phyloP scores from a whole-genome alignment of 2,888 invertebrate genomes.

The Danaus chrysippus region DNA sequence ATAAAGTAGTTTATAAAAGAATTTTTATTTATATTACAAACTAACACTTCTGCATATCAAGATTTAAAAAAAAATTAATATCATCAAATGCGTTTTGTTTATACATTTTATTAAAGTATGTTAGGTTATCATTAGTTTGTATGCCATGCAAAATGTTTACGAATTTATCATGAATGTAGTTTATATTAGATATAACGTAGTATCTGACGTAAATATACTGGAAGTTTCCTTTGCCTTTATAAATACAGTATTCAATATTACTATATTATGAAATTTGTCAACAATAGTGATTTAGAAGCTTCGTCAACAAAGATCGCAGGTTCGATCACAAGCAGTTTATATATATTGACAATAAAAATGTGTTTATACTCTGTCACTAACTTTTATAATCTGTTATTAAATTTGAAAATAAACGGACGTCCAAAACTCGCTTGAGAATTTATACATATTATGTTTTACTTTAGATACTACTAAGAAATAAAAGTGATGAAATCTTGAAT shows the following conservation, averaged over 20 bases:
- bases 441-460: too few relatives aligned
- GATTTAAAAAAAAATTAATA: constrained; percentile 1
- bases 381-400: background rate
- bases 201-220: background rate
- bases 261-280: too few relatives aligned
- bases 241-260: too few relatives aligned
- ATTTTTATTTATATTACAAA: constrained; percentile 16
- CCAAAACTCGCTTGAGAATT: too few relatives aligned
- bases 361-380: background rate
- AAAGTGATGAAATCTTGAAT: constrained; percentile 51
- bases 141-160: constrained; percentile 9
- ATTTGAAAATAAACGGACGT: background rate
- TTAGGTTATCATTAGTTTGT: constrained; percentile 17
- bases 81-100: constrained; percentile 8
- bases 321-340: background rate
- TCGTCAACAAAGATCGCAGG: too few relatives aligned
- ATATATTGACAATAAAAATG: background rate
- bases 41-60: background rate
- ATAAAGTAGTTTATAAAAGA: constrained; percentile 44
- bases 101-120: constrained; percentile 19
- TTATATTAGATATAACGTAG: background rate
- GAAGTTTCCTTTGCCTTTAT: background rate
- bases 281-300: too few relatives aligned
- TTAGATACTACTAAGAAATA: constrained; percentile 11
- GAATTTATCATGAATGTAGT: constrained; percentile 15